Evolutionary conservation across 1,140 invertebrate species (phyloP).

Genomic region (Plutomurus gul): DNA sequence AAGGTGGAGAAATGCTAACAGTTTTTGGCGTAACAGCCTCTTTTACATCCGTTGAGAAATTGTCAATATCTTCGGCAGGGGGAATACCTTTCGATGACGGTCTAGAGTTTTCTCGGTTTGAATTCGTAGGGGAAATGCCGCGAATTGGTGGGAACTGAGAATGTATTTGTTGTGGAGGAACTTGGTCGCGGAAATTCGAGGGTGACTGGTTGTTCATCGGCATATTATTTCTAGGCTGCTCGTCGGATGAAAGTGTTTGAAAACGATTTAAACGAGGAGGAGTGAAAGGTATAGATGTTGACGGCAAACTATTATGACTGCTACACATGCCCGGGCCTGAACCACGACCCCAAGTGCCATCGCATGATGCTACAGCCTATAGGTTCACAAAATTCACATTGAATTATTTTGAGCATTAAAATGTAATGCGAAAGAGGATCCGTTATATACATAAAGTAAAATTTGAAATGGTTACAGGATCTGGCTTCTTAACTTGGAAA

Average conservation of each 20-base stretch:
- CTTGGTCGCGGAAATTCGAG: background rate
- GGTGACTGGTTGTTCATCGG: background rate
- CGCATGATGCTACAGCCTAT: background rate
- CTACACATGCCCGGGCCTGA: background rate
- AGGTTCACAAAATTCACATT: no score
- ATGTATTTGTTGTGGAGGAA: background rate
- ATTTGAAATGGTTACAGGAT: background rate
- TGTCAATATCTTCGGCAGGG: background rate
- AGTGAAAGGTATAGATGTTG: background rate
- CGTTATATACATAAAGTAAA: background rate
- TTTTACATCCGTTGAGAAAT: constrained; percentile 22
- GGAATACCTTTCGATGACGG: constrained; percentile 30
- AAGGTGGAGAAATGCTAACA: no score
- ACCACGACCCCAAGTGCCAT: background rate
- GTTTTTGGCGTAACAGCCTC: no score
- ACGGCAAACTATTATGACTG: background rate
- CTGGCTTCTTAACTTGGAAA: constrained; percentile 41
- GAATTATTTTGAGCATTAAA: no score
- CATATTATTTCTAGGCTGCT: background rate
- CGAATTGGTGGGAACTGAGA: background rate
- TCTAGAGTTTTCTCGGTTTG: constrained; percentile 21
- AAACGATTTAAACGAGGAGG: constrained; percentile 30
- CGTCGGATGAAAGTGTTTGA: background rate
- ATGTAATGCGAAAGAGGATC: background rate
- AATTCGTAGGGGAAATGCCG: constrained; percentile 16